phyloP scores from a whole-genome alignment of 2,113 vertebrate genomes.

The Paramisgurnus dabryanus region DNA sequence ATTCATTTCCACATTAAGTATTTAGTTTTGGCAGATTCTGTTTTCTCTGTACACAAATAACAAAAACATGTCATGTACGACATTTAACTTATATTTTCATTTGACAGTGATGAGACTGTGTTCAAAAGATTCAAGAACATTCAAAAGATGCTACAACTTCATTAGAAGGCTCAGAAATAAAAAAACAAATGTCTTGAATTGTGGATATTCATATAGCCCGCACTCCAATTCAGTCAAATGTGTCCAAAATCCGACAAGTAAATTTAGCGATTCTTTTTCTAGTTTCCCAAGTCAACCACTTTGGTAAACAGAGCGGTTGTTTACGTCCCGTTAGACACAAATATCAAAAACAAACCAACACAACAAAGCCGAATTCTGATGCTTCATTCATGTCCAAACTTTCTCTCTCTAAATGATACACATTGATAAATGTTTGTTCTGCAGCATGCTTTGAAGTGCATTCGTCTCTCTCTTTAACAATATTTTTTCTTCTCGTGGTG shows the following conservation, averaged over 20 bases:
- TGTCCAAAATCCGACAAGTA: conserved; percentile 66
- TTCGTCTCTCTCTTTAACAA: conserved; percentile 79
- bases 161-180: conserved; percentile 51
- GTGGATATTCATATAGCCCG: conserved; percentile 10
- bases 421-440: conserved; percentile 80
- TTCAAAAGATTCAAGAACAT: not conserved
- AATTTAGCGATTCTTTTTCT: conserved; percentile 70
- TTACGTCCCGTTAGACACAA: conserved; percentile 70
- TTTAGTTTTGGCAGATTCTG: too few species aligned
- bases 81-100: not conserved
- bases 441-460: conserved; percentile 73
- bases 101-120: not conserved
- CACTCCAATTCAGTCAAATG: conserved; percentile 58
- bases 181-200: not conserved
- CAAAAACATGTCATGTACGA: not conserved
- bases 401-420: conserved; percentile 69
- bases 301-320: conserved; percentile 73
- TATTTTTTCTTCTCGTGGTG: conserved; percentile 79
- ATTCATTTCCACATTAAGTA: too few species aligned
- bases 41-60: not conserved
- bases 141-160: conserved; percentile 43
- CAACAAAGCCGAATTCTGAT: conserved; percentile 75
- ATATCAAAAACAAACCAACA: conserved; percentile 68
- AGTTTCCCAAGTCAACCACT: conserved; percentile 70
- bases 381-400: conserved; percentile 75